A percentile compares a stretch with the other conserved stretches of the same genome.
Evolutionary conservation across 2,113 vertebrate genomes (phyloP).

Genomic region (Epinephelus moara): DNA sequence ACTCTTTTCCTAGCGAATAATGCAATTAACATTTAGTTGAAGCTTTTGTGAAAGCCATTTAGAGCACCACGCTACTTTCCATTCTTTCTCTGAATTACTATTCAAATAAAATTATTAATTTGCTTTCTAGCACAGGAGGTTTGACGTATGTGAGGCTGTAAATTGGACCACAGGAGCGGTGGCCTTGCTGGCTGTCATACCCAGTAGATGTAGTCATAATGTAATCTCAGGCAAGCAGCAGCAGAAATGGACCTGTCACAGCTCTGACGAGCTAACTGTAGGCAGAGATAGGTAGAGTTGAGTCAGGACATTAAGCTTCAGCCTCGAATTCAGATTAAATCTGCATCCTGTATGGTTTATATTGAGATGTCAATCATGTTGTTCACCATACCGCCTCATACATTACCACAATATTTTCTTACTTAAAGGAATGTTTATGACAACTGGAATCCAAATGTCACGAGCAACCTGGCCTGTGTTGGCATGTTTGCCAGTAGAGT

Average conservation of each 20-base stretch:
- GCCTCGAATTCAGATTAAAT: slow-evolving; percentile 37
- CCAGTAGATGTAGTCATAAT: slow-evolving; percentile 42
- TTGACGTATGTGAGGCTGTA: slow-evolving; percentile 13
- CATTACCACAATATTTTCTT: not conserved
- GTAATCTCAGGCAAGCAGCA: slow-evolving; percentile 41
- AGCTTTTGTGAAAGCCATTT: slow-evolving; percentile 17
- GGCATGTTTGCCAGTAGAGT: not conserved
- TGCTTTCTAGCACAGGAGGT: slow-evolving; percentile 4
- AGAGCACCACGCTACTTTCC: not conserved
- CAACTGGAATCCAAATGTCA: not conserved
- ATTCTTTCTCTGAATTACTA: slow-evolving; percentile 31
- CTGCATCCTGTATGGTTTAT: slow-evolving; percentile 19
- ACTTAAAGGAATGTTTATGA: not conserved
- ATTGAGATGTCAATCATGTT: slow-evolving; percentile 37
- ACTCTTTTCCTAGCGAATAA: not conserved
- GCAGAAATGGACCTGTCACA: slow-evolving; percentile 42
- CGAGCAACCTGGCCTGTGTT: not conserved
- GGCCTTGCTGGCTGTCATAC: not conserved
- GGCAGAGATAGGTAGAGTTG: not conserved
- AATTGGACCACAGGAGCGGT: slow-evolving; percentile 1
- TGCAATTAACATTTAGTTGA: slow-evolving; percentile 35
- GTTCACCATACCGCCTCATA: not conserved
- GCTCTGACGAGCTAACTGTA: slow-evolving; percentile 17
- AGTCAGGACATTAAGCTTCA: not conserved
- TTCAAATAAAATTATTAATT: slow-evolving; percentile 26